Evolutionary conservation across 1,140 invertebrate species (phyloP), one percentile per base, ranked within the genome.

Genomic region (Drosophila rufa): DNA sequence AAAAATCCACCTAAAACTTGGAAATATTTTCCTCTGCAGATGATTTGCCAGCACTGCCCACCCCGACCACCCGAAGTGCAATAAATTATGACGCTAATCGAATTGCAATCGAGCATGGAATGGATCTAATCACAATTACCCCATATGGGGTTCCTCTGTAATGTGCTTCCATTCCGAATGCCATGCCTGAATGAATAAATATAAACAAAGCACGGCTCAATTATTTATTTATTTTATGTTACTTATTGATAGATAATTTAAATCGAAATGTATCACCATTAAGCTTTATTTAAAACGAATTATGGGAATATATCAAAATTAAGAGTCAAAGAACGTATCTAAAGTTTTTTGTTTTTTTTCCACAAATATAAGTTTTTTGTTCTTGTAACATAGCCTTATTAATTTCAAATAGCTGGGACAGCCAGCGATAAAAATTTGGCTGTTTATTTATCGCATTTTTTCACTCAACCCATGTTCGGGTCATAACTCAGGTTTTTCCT

Each of bases 51-150:
- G 47, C n/a, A 50, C 14, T 15, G 22, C 17, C 17, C 19, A 11
- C 15, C 27, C 46, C 36, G 9, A 40, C 56, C 47, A 22, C 46
- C 47, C 61, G 22, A 38, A 51, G 62, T 70, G 67, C 40, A 68
- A 12, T 38, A 60, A 70, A 68, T 68, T 42, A 45, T 15, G 40
- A 15, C 25, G 25, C 27, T 47, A 57, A 48, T 71, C 64, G 64
- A 69, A 68, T 27, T 36, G 64, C 68, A 71, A 71, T 69, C 43
- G 48, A 71, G 33, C 43, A 68, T 56, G 43, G 38, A 64, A 64
- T 62, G 27, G 65, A 48, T 68, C 59, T 64, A 36, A 38, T 68
- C 38, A 22, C 58, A 68, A 68, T 64, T 42, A 40, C 25, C 45
- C 45, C 33, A 19, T 56, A 40, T 55, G 46, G 30, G 19, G 17